Conservation (phyloP, 1,140 invertebrate species). For the Habropoda laboriosa region DNA sequence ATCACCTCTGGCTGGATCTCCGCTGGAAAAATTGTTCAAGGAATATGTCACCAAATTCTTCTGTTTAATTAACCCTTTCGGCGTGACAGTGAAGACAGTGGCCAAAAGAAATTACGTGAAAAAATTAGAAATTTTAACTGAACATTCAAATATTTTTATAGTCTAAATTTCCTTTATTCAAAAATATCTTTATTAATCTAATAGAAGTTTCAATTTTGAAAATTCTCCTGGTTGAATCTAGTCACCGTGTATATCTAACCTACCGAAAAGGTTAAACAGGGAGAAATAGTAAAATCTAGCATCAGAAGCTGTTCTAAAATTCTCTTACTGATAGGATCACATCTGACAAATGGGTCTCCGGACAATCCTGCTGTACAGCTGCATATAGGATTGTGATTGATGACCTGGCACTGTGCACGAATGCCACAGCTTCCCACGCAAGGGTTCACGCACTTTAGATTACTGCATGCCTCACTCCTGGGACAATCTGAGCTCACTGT, state of each 20-base stretch:
- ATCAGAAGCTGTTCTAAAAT: background rate
- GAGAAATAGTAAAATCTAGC: too few relatives aligned
- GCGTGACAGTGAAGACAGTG: too few relatives aligned
- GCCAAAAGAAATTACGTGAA: too few relatives aligned
- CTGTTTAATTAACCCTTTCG: background rate
- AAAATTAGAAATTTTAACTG: too few relatives aligned
- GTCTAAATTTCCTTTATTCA: too few relatives aligned
- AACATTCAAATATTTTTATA: too few relatives aligned
- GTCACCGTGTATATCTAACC: too few relatives aligned
- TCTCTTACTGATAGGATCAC: constrained; percentile 82
- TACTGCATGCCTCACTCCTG: constrained; percentile 85
- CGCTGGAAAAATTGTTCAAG: constrained; percentile 54
- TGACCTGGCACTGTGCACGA: constrained; percentile 84
- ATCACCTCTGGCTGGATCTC: constrained; percentile 47
- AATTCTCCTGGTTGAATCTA: too few relatives aligned
- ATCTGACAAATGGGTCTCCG: constrained; percentile 87
- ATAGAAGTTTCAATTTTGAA: too few relatives aligned
- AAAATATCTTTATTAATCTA: too few relatives aligned
- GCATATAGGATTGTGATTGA: constrained; percentile 88
- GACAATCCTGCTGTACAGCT: constrained; percentile 86
- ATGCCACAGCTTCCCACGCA: constrained; percentile 86
- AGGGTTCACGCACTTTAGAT: constrained; percentile 87
- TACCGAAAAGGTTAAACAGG: too few relatives aligned
- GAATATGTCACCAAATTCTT: background rate
- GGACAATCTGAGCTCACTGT: constrained; percentile 85